phyloP scores from a whole-genome alignment of 2,113 vertebrate genomes.

The Telmatochromis sp. region DNA sequence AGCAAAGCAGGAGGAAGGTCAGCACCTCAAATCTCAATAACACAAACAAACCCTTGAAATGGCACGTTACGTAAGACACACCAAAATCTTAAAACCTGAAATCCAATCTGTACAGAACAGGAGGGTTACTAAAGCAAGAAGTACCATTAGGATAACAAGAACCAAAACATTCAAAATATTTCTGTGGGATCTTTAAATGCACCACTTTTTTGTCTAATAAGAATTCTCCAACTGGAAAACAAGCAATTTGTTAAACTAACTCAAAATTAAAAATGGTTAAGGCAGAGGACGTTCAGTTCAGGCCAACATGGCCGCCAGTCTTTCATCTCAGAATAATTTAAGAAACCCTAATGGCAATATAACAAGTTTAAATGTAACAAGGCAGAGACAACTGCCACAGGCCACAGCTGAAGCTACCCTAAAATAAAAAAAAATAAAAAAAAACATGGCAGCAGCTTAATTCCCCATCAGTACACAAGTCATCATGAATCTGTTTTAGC shows the following conservation, averaged over 20 bases:
- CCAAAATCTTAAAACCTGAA: background rate
- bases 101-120: background rate
- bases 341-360: background rate
- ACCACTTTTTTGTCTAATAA: background rate
- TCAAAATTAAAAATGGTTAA: background rate
- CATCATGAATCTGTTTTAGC: background rate
- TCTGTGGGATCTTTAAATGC: background rate
- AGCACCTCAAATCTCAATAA: constrained; percentile 88
- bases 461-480: background rate
- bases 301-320: background rate
- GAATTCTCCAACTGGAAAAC: background rate
- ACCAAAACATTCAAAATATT: background rate
- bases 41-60: constrained; percentile 15
- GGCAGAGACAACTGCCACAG: background rate
- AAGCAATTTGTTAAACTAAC: background rate
- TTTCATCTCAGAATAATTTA: background rate
- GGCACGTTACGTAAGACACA: background rate
- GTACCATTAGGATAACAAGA: background rate
- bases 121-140: background rate
- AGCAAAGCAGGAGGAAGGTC: constrained; percentile 93
- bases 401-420: background rate
- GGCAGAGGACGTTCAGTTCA: background rate
- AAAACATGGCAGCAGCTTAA: background rate
- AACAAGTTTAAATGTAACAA: constrained; percentile 6
- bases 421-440: background rate